These are phyloP conservation scores for Ibycter americanus DNA, from an alignment of 2,797 vertebrate species.

Conservation along the genomic window DNA sequence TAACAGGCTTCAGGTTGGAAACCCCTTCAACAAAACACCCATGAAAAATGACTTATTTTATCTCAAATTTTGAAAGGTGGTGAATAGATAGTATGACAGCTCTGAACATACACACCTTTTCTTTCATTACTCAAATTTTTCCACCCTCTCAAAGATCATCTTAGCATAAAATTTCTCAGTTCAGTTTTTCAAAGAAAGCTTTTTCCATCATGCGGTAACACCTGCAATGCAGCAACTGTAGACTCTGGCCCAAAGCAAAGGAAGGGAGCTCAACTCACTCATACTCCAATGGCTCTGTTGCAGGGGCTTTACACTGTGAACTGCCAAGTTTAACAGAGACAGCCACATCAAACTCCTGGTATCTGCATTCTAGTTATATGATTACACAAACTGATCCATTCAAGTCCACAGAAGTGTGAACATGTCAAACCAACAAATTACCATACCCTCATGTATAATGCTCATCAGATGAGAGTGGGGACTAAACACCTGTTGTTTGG, in stretches of 20 bases:
- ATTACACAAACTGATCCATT: not conserved
- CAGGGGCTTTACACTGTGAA: not conserved
- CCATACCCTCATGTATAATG: not conserved
- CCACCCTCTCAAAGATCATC: not conserved
- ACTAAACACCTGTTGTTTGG: not conserved
- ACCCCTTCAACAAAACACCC: not conserved
- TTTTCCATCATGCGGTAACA: not conserved
- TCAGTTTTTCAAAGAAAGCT: not conserved
- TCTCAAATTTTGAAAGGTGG: not conserved
- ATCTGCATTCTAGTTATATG: not conserved
- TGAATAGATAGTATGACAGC: not conserved
- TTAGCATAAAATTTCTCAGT: not conserved
- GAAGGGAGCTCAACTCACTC: not conserved
- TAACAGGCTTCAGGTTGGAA: not conserved
- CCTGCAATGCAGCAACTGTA: not conserved
- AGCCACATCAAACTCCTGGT: not conserved
- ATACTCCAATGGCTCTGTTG: not conserved
- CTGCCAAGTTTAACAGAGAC: not conserved
- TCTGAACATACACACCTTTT: not conserved
- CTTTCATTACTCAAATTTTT: not conserved
- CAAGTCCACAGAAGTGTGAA: not conserved
- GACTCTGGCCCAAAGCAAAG: not conserved
- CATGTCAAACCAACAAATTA: not conserved
- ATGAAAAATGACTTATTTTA: not conserved
- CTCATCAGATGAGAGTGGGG: not conserved